These are phyloP conservation scores for Mesoclemmys tuberculata DNA, from an alignment of 2,113 vertebrate genomes.

Conservation along the genomic window DNA sequence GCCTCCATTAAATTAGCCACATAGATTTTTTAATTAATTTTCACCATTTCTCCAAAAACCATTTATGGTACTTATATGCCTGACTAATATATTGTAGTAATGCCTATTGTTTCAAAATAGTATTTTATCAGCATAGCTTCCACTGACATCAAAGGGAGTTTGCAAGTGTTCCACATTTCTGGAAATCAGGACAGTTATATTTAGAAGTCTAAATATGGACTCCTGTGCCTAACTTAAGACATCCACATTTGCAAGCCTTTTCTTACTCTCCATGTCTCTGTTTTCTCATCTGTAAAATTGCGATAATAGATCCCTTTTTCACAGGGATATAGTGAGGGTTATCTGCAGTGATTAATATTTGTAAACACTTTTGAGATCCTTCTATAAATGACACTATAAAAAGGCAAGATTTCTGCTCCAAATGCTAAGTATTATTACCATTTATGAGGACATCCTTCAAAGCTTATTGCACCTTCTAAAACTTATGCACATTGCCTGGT, in stretches of 20 bases:
- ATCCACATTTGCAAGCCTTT: background rate
- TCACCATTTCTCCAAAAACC: background rate
- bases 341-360: background rate
- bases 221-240: background rate
- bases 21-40: background rate
- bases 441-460: background rate
- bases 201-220: background rate
- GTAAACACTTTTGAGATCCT: background rate
- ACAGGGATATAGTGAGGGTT: background rate
- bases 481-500: no score
- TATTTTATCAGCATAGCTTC: background rate
- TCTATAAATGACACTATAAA: background rate
- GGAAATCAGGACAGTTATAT: background rate
- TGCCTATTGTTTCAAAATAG: background rate
- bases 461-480: background rate
- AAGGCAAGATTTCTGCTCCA: background rate
- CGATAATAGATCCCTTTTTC: background rate
- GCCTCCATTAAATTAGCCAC: background rate
- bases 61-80: background rate
- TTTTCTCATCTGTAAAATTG: background rate
- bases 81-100: background rate
- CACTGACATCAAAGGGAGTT: background rate
- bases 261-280: background rate
- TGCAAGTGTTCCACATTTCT: background rate
- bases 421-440: background rate